Base-by-base conservation (phyloP, 2,797 vertebrate genomes). In the Pelodytes ibericus region DNA sequence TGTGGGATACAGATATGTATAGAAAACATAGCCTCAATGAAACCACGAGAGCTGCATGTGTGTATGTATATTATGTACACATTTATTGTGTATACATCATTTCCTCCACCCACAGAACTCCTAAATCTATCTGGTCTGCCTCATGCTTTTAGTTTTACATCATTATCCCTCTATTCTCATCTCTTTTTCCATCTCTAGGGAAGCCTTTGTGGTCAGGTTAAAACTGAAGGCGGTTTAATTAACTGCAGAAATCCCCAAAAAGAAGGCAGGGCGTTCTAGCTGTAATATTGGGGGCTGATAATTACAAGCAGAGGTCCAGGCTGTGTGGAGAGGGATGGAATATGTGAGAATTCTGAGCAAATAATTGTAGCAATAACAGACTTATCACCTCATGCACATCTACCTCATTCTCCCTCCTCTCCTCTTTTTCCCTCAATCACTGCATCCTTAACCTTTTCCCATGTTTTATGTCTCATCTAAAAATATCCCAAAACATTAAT, bases 401-500 rank as follows among this genome's bases (percentile, higher is more conserved):
- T 58, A 60, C 49, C 53, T 72, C 69, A 27, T 30, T 61, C 66
- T 68, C 65, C 58, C 49, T 26, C 20, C 30, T 61, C 60, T 75
- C 44, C n/a, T 61, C 30, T 63, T 15, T 22, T 70, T 76, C 66
- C 56, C 66, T 70, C 64, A 41, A 76, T 61, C 73, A 51, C 68
- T 77, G 56, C 31, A 59, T 78, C 53, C 56, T 72, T 72, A 78
- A 72, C 69, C 69, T 78, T 78, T 72, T 72, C 75, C 62, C 75
- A 78, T 78, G 69, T 78, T 66, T 66, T 72, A 66, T 72, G 18
- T 60, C 44, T 36, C 49, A 24, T 53, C 75, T 78, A 78, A 72
- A 78, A 78, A 78, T 78, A 78, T 62, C 61, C 69, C 22, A 67
- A 78, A 78, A 72, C 75, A 78, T 78, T 78, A 72, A 78, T 78